A percentile compares a stretch with the other conserved stretches of the same genome.
Evolutionary conservation across 2,888 invertebrate genomes (phyloP).

Genomic region (Scaptodrosophila latifasciaeformis): DNA sequence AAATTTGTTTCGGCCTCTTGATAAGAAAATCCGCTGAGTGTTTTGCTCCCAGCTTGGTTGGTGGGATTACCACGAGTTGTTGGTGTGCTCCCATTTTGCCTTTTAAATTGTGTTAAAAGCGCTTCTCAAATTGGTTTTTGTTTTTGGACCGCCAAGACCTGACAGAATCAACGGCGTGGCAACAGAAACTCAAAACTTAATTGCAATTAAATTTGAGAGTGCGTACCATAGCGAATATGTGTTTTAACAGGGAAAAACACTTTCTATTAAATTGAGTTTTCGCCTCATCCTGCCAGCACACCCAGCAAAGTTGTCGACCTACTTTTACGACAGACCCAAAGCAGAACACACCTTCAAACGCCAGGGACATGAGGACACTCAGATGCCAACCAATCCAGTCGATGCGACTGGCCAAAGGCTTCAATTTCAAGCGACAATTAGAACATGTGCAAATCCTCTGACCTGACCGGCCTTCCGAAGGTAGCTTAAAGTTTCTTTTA

Average conservation of each 20-base stretch:
- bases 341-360: slow-evolving; percentile 12
- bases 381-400: slow-evolving; percentile 7
- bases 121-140: too few relatives aligned
- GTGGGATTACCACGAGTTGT: background rate
- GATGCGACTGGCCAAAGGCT: slow-evolving; percentile 41
- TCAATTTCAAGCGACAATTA: slow-evolving; percentile 68
- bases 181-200: slow-evolving; percentile 55
- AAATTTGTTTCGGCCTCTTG: too few relatives aligned
- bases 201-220: slow-evolving; percentile 52
- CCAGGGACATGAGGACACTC: background rate
- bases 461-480: background rate
- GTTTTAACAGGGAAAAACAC: slow-evolving; percentile 41
- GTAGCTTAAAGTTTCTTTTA: too few relatives aligned
- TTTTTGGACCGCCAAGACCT: too few relatives aligned
- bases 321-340: slow-evolving; percentile 28
- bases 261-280: slow-evolving; percentile 53
- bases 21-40: too few relatives aligned
- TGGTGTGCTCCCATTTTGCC: background rate
- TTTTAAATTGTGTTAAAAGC: too few relatives aligned
- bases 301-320: slow-evolving; percentile 35
- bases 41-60: background rate
- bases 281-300: slow-evolving; percentile 8
- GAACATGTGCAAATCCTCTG: slow-evolving; percentile 67
- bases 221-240: slow-evolving; percentile 23
- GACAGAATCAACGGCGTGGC: background rate